Conservation (phyloP, 2,888 invertebrate genomes). For the Argynnis bischoffii region DNA sequence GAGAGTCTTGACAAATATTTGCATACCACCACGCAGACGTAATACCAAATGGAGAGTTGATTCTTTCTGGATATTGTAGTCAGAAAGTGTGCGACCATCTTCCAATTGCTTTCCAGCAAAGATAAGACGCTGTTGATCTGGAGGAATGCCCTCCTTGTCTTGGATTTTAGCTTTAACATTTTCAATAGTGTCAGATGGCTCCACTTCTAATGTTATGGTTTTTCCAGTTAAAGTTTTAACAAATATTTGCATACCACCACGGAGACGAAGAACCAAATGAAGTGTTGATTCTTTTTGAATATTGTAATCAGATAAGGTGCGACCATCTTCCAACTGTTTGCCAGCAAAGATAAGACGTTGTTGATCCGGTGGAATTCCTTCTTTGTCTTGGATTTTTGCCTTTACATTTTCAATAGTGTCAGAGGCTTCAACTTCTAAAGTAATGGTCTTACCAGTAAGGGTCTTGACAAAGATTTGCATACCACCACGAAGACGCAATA, state of each 20-base stretch:
- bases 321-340: conserved; percentile 59
- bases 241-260: conserved; percentile 69
- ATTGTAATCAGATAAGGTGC: conserved; percentile 54
- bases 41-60: conserved; percentile 54
- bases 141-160: conserved; percentile 80
- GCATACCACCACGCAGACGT: conserved; percentile 63
- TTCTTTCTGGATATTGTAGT: conserved; percentile 59
- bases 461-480: conserved; percentile 61
- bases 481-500: conserved; percentile 54
- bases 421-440: conserved; percentile 57
- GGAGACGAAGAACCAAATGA: conserved; percentile 51
- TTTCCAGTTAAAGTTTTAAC: conserved; percentile 60
- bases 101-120: conserved; percentile 49
- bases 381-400: conserved; percentile 70
- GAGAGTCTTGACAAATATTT: conserved; percentile 62
- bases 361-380: conserved; percentile 81
- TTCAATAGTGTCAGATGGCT: conserved; percentile 59
- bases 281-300: conserved; percentile 60
- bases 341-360: conserved; percentile 79
- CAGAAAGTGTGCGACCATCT: conserved; percentile 56
- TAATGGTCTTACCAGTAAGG: conserved; percentile 55
- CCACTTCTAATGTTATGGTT: conserved; percentile 53
- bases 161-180: conserved; percentile 65
- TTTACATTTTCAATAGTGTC: conserved; percentile 72
- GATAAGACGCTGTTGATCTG: conserved; percentile 61